A percentile compares a stretch with the other conserved stretches of the same genome.
Conservation (phyloP, 37 sponge, comb jelly and placozoan species). For the Halisarca cf. caerulea region DNA sequence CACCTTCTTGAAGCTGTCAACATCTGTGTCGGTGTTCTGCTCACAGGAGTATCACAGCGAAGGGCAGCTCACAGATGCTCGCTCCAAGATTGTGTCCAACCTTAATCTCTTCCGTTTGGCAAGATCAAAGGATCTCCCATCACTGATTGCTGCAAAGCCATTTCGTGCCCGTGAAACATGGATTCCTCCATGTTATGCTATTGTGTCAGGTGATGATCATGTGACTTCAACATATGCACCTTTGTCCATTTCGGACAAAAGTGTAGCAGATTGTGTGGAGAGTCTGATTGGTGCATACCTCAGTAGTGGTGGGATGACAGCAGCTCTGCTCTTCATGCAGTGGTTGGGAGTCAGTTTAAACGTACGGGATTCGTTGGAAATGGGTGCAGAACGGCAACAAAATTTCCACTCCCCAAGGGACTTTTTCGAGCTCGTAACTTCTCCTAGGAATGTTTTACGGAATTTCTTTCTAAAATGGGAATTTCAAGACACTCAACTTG, state of each 20-base stretch:
- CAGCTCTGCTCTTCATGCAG: slow-evolving; percentile 64
- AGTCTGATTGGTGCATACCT: slow-evolving; percentile 89
- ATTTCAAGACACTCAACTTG: not conserved
- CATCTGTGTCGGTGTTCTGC: slow-evolving; percentile 61
- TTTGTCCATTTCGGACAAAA: slow-evolving; percentile 79
- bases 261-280: slow-evolving; percentile 92
- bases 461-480: not conserved
- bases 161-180: slow-evolving; percentile 55
- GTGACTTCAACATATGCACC: not conserved
- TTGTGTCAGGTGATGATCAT: not conserved
- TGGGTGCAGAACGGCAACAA: not conserved
- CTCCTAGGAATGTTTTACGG: not conserved
- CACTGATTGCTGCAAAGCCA: slow-evolving; percentile 17
- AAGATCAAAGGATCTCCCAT: slow-evolving; percentile 32
- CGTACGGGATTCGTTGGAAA: not conserved
- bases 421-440: not conserved
- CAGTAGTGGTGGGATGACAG: slow-evolving; percentile 75
- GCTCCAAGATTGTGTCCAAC: slow-evolving; percentile 69
- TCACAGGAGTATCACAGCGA: slow-evolving; percentile 58
- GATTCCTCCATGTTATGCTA: slow-evolving; percentile 59
- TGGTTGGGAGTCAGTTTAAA: slow-evolving; percentile 65
- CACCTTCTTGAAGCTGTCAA: slow-evolving; percentile 86
- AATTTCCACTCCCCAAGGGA: not conserved
- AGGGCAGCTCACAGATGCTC: slow-evolving; percentile 67
- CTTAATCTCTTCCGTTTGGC: slow-evolving; percentile 68